Evolutionary conservation across 2,113 vertebrate species (phyloP).

Genomic region (Ceyx margarethae): DNA sequence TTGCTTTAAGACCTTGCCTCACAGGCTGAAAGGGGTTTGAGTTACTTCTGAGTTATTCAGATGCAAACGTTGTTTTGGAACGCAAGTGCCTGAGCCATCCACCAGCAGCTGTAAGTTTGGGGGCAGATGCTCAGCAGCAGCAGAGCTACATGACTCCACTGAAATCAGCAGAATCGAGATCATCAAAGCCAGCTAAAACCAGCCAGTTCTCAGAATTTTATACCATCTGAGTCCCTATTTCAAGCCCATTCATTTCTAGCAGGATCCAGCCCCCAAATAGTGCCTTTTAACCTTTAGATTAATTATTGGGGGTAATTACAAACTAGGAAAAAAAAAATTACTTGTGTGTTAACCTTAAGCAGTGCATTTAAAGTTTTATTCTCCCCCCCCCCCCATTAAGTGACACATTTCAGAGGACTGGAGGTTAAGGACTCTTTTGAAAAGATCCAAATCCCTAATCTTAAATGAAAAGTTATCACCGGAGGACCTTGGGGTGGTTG

Average conservation of each 20-base stretch:
- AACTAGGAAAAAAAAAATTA: not conserved
- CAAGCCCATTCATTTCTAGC: not conserved
- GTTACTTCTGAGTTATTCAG: constrained; percentile 25
- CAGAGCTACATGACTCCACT: not conserved
- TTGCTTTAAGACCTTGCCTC: not conserved
- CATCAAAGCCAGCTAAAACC: constrained; percentile 33
- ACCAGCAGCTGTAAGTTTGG: constrained; percentile 38
- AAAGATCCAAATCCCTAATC: constrained; percentile 31
- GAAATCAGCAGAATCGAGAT: constrained; percentile 34
- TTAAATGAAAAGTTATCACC: constrained; percentile 16
- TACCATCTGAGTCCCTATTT: not conserved
- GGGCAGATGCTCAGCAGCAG: constrained; percentile 26
- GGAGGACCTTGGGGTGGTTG: constrained; percentile 25
- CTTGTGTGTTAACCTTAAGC: not conserved
- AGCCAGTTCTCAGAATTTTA: not conserved
- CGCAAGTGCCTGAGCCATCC: constrained; percentile 34
- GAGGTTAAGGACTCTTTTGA: not conserved
- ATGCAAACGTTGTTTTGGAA: constrained; percentile 9
- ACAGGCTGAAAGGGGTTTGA: not conserved
- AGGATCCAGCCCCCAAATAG: not conserved
- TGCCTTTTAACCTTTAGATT: not conserved
- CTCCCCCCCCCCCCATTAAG: not conserved
- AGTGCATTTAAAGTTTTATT: not conserved
- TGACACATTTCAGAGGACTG: not conserved
- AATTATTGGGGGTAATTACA: not conserved